phyloP scores from a whole-genome alignment of 1,140 invertebrate genomes.

The Heliconius hewitsoni region DNA sequence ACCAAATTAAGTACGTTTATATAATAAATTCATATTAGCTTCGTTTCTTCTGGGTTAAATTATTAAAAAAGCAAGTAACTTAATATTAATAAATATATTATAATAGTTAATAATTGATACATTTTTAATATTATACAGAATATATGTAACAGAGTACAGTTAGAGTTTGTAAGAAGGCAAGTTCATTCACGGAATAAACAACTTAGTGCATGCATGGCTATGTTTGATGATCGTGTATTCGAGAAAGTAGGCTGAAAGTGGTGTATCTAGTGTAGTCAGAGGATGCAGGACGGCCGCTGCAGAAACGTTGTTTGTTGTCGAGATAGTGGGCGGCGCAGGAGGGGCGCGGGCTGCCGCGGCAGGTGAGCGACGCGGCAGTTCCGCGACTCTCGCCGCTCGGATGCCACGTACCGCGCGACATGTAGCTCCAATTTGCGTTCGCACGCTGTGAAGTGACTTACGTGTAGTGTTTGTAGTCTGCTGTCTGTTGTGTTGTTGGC shows the following conservation, averaged over 20 bases:
- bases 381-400: constrained; percentile 65
- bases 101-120: too few relatives aligned
- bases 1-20: background rate
- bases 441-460: constrained; percentile 53
- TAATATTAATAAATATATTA: too few relatives aligned
- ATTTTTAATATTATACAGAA: too few relatives aligned
- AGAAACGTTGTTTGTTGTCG: constrained; percentile 74
- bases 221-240: constrained; percentile 31
- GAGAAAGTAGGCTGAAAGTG: constrained; percentile 68
- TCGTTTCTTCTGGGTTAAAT: background rate
- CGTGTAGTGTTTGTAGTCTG: constrained; percentile 51
- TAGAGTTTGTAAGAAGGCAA: background rate
- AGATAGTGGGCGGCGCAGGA: constrained; percentile 64
- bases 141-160: background rate
- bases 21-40: background rate
- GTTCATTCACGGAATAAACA: constrained; percentile 6
- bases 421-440: constrained; percentile 55
- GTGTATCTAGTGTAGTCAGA: constrained; percentile 50
- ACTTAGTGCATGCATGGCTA: constrained; percentile 6
- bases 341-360: constrained; percentile 59
- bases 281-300: constrained; percentile 68
- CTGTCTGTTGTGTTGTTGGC: constrained; percentile 42
- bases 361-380: constrained; percentile 73
- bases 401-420: constrained; percentile 57
- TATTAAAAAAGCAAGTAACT: background rate